A percentile compares a stretch with the other conserved stretches of the same genome.
Evolutionary conservation across 1,140 invertebrate species (phyloP).

Genomic region (Eriocheir sinensis): DNA sequence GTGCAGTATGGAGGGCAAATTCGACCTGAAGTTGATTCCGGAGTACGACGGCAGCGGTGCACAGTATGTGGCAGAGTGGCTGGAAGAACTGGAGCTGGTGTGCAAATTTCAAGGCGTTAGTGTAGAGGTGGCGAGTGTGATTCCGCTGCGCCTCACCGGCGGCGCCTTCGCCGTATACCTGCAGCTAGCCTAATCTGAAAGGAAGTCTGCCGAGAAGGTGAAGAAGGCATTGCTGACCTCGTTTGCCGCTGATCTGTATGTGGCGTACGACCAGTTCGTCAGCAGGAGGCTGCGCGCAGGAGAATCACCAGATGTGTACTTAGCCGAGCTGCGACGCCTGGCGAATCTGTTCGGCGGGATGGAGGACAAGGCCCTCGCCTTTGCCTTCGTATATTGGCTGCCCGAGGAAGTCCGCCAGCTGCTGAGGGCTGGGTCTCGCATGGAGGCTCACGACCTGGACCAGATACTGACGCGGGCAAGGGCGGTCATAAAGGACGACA

Average conservation of each 20-base stretch:
- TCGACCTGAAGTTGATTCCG: too few species aligned
- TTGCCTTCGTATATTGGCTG: neutral
- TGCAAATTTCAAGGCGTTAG: too few species aligned
- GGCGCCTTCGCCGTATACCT: conserved; percentile 16
- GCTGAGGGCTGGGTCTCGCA: neutral
- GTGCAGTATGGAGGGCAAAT: too few species aligned
- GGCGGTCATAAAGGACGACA: conserved; percentile 55
- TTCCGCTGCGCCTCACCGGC: too few species aligned
- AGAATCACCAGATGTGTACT: conserved; percentile 60
- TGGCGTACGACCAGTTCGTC: conserved; percentile 9
- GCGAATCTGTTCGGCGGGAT: conserved; percentile 57
- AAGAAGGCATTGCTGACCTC: conserved; percentile 29
- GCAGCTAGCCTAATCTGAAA: neutral
- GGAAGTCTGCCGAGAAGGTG: neutral
- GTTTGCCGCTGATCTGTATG: conserved; percentile 32
- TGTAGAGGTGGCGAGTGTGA: too few species aligned
- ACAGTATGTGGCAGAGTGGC: too few species aligned
- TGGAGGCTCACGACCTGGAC: conserved; percentile 45
- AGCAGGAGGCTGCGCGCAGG: conserved; percentile 26
- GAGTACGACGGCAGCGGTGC: too few species aligned
- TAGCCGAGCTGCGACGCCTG: conserved; percentile 57
- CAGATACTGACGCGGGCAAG: conserved; percentile 59
- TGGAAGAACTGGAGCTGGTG: too few species aligned
- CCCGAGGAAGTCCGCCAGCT: neutral
- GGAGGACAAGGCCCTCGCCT: conserved; percentile 37